These are phyloP conservation scores for Suricata suricatta DNA, from an alignment of 2,113 vertebrate species.

Conservation along the genomic window DNA sequence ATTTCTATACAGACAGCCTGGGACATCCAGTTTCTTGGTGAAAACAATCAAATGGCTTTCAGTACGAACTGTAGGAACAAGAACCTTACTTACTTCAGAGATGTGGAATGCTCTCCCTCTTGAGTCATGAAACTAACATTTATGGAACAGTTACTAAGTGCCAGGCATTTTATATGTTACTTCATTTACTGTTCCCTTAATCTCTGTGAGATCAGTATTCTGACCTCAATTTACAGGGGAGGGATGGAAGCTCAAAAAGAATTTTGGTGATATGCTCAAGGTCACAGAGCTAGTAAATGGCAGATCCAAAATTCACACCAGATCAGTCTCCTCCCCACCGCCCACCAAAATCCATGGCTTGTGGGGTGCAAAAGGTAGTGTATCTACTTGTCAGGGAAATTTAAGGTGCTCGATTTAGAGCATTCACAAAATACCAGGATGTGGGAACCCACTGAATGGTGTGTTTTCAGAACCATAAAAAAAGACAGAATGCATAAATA, in stretches of 20 bases:
- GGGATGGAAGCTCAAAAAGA: not conserved
- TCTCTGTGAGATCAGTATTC: not conserved
- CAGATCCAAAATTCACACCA: not conserved
- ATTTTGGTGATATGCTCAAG: not conserved
- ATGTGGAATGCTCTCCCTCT: not conserved
- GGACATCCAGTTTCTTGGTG: conserved; percentile 1
- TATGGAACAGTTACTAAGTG: not conserved
- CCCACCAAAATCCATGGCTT: not conserved
- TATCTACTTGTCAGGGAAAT: not conserved
- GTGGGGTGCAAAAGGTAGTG: too few relatives aligned
- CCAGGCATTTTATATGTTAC: not conserved
- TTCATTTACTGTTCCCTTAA: not conserved
- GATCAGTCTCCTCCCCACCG: not conserved
- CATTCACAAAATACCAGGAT: not conserved
- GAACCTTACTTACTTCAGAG: not conserved
- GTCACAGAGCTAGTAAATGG: not conserved
- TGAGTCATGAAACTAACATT: not conserved
- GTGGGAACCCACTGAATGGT: not conserved
- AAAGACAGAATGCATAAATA: not conserved
- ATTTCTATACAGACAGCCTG: conserved; percentile 12
- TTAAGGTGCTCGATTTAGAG: not conserved
- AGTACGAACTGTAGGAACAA: not conserved
- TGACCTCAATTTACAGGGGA: not conserved
- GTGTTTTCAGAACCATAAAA: not conserved
- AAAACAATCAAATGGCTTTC: not conserved